Evolutionary conservation across 2,797 vertebrate genomes (phyloP).

Genomic region (Gymnoscopelus braueri): DNA sequence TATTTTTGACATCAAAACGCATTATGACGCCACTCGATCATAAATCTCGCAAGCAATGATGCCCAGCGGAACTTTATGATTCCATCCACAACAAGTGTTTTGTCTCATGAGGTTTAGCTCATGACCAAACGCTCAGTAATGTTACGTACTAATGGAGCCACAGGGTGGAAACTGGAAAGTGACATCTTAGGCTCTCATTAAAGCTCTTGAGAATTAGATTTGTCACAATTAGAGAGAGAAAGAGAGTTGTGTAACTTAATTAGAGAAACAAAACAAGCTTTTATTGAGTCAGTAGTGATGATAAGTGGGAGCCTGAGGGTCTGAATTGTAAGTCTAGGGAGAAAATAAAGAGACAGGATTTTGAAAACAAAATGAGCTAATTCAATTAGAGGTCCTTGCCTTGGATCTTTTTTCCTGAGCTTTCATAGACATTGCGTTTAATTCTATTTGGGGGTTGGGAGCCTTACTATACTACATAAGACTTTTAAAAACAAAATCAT

Average conservation of each 20-base stretch:
- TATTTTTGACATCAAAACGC: slow-evolving; percentile 58
- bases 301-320: slow-evolving; percentile 38
- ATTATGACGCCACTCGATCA: slow-evolving; percentile 32
- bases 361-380: slow-evolving; percentile 10
- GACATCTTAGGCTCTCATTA: slow-evolving; percentile 31
- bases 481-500: not conserved
- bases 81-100: slow-evolving; percentile 48
- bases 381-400: slow-evolving; percentile 21
- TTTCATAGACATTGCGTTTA: not conserved
- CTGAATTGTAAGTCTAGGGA: not conserved
- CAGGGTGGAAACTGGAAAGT: slow-evolving; percentile 27
- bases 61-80: slow-evolving; percentile 23
- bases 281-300: slow-evolving; percentile 33
- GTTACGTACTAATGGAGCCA: slow-evolving; percentile 9
- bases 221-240: slow-evolving; percentile 26
- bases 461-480: not conserved
- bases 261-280: slow-evolving; percentile 40
- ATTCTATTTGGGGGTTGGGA: not conserved
- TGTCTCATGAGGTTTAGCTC: slow-evolving; percentile 45
- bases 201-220: slow-evolving; percentile 39
- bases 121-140: slow-evolving; percentile 19
- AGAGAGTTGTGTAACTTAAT: slow-evolving; percentile 42
- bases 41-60: slow-evolving; percentile 34
- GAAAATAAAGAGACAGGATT: slow-evolving; percentile 31
- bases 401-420: not conserved